These are phyloP conservation scores for Muraenolepis orangiensis DNA, from an alignment of 2,797 vertebrate genomes.

Conservation along the genomic window DNA sequence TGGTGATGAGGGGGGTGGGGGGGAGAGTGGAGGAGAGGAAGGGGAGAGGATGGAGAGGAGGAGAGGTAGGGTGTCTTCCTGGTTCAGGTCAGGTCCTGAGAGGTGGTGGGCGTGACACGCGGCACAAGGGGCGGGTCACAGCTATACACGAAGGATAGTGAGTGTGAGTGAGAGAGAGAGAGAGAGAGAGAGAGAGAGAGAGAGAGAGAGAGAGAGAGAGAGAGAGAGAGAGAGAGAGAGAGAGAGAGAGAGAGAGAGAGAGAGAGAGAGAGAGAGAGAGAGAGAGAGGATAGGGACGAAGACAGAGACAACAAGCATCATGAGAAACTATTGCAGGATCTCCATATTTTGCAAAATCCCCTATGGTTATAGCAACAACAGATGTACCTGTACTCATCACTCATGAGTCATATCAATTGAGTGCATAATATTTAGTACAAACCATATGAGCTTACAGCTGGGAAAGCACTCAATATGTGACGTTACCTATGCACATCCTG, in stretches of 20 bases:
- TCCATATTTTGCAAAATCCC: too few species aligned
- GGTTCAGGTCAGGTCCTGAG: conserved; percentile 32
- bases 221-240: too few species aligned
- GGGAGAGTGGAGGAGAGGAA: conserved; percentile 28
- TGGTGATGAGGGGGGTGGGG: conserved; percentile 70
- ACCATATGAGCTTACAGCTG: not conserved
- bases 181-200: not conserved
- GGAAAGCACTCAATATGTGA: not conserved
- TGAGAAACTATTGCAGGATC: not conserved
- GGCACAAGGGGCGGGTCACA: conserved; percentile 59
- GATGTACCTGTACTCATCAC: not conserved
- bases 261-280: conserved; percentile 9
- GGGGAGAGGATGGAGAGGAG: not conserved
- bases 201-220: too few species aligned
- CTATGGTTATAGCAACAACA: not conserved
- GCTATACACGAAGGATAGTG: conserved; percentile 57
- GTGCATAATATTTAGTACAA: not conserved
- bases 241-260: not conserved
- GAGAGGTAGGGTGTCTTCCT: not conserved
- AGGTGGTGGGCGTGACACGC: conserved; percentile 36
- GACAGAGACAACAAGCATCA: not conserved
- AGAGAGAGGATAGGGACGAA: conserved; percentile 13
- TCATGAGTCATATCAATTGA: not conserved
- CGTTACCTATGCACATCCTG: too few species aligned
- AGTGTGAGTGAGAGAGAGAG: conserved; percentile 10